Evolutionary conservation across 2,888 invertebrate genomes (phyloP), one percentile per base, ranked within the genome.

Genomic region (Ecliptopera silaceata): DNA sequence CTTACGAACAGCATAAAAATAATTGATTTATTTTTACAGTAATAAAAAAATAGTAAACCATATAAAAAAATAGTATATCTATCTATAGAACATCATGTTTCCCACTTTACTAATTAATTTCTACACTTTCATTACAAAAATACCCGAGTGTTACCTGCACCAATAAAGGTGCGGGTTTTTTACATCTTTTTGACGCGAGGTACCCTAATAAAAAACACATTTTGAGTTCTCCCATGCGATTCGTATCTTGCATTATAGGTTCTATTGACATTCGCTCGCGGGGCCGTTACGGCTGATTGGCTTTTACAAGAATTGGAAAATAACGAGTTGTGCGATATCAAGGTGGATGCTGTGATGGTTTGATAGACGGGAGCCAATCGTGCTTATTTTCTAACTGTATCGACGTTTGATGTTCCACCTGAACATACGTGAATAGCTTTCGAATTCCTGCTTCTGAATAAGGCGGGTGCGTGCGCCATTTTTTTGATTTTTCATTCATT

Each of bases 271-370:
- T 76, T 79, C 70, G 76, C 80, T 77, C 71, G 68, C 68, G 74
- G 74, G 74, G 70, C 65, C 71, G 76, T 78, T 77, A 69, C 72
- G 73, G 75, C 70, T 79, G 84, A 84, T 84, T 83, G 83, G 80
- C 81, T 83, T 81, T 85, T 77, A 82, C 75, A 81, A 81, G 80
- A 82, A 81, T 82, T 79, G 80, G 76, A 71, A 76, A 77, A 77
- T 81, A 81, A 81, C 77, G 73, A 68, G 72, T 26, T 26, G 4
- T 20, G 4, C 63, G 62, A 65, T 67, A 50, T 29, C 44, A 17
- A 42, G 55, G 53, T 41, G 31, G 45, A 45, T 11, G 39, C 20
- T 13, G 10, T 5, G 43, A 39, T 43, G 29, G 43, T 43, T 43
- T 41, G 54, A 48, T 31, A 41, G 42, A 43, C 36, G 15, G 26